Evolutionary conservation across 2,797 vertebrate genomes (phyloP).

Genomic region (Heteromormyrus szaboi): DNA sequence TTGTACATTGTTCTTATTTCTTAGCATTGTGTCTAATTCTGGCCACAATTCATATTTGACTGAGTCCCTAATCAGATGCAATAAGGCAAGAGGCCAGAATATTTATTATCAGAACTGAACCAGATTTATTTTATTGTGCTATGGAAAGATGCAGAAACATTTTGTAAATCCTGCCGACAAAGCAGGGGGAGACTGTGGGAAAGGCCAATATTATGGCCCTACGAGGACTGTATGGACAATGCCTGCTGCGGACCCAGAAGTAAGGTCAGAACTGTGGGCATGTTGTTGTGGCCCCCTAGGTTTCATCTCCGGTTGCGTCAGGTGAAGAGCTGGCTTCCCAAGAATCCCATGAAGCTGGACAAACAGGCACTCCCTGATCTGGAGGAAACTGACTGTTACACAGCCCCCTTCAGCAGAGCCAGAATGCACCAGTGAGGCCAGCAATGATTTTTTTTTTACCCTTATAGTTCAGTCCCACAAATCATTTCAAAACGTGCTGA

Average conservation of each 20-base stretch:
- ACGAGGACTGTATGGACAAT: not conserved
- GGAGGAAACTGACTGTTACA: conserved; percentile 93
- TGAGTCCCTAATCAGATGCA: not conserved
- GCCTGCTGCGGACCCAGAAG: not conserved
- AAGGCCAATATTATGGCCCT: not conserved
- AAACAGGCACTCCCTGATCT: conserved; percentile 91
- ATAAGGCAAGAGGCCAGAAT: not conserved
- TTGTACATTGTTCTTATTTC: not conserved
- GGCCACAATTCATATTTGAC: not conserved
- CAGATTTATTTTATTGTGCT: not conserved
- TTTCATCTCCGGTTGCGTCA: conserved; percentile 82
- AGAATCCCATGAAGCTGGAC: conserved; percentile 97
- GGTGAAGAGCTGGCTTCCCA: conserved; percentile 88
- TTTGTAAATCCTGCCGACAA: not conserved
- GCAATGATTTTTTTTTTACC: not conserved
- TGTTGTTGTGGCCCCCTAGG: conserved; percentile 48
- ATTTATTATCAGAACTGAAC: not conserved
- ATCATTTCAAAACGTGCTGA: not conserved
- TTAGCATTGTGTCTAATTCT: not conserved
- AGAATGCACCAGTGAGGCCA: conserved; percentile 87
- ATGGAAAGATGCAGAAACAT: not conserved
- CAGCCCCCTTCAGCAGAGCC: conserved; percentile 91
- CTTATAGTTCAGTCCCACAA: not conserved
- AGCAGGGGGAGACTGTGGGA: not conserved
- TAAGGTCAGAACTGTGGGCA: not conserved